Evolutionary conservation across 2,888 invertebrate genomes (phyloP).

Genomic region (Thyatira batis): DNA sequence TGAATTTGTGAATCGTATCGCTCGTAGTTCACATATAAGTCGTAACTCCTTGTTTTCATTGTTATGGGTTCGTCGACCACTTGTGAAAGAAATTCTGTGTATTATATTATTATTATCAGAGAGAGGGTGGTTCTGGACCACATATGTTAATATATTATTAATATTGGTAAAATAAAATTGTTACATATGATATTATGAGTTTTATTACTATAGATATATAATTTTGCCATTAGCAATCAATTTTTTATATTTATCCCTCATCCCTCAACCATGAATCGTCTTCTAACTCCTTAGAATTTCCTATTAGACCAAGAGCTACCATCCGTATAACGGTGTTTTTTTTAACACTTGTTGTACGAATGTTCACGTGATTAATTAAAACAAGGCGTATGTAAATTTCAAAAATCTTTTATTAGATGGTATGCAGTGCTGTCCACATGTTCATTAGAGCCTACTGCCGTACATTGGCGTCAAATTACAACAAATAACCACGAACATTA

Average conservation of each 20-base stretch:
- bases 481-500: slow-evolving; percentile 17
- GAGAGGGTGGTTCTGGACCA: slow-evolving; percentile 78
- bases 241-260: no score
- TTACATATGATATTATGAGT: slow-evolving; percentile 69
- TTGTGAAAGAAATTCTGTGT: slow-evolving; percentile 77
- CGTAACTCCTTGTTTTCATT: slow-evolving; percentile 72
- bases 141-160: slow-evolving; percentile 82
- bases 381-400: slow-evolving; percentile 33
- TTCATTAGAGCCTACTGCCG: slow-evolving; percentile 38
- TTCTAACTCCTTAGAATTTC: no score
- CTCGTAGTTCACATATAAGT: slow-evolving; percentile 47
- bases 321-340: no score
- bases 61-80: slow-evolving; percentile 76
- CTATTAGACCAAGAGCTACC: no score
- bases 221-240: no score
- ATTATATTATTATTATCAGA: slow-evolving; percentile 77
- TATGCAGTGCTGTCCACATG: slow-evolving; percentile 58
- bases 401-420: slow-evolving; percentile 71
- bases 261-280: no score
- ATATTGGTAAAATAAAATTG: slow-evolving; percentile 83
- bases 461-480: slow-evolving; percentile 22
- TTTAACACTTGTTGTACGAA: no score
- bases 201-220: no score
- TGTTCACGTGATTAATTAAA: slow-evolving; percentile 20
- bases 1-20: slow-evolving; percentile 18